These are phyloP conservation scores for Dendroctonus ponderosae DNA, from an alignment of 1,140 invertebrate genomes.

Conservation along the genomic window DNA sequence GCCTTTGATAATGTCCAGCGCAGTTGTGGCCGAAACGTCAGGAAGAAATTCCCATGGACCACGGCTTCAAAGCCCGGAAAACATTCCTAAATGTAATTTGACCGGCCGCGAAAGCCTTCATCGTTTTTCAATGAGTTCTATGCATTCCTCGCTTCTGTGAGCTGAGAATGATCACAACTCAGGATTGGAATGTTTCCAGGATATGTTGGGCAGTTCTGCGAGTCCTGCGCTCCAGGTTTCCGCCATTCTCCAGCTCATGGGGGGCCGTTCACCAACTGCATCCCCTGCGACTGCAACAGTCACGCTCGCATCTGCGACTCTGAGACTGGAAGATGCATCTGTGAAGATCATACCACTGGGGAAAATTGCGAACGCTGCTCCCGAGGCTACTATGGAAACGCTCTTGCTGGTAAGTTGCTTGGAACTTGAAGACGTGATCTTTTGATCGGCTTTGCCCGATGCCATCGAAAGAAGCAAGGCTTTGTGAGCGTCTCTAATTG, in stretches of 20 bases:
- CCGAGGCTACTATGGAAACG: conserved; percentile 93
- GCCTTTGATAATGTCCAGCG: too few species aligned
- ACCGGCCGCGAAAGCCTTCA: too few species aligned
- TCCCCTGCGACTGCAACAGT: conserved; percentile 93
- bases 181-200: conserved; percentile 47
- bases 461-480: neutral
- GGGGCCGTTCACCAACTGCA: conserved; percentile 88
- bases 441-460: neutral
- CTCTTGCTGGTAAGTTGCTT: conserved; percentile 60
- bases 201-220: conserved; percentile 94
- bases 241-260: conserved; percentile 80
- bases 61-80: too few species aligned
- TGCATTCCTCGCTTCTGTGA: too few species aligned
- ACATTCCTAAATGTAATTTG: too few species aligned
- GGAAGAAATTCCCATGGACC: too few species aligned
- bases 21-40: too few species aligned
- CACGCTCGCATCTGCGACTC: conserved; percentile 96
- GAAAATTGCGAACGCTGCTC: conserved; percentile 93
- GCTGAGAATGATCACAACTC: too few species aligned
- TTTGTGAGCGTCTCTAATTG: neutral
- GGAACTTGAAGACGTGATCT: neutral
- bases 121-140: too few species aligned
- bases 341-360: conserved; percentile 93
- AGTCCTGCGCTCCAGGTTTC: conserved; percentile 92
- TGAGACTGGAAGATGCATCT: conserved; percentile 93